Conservation (phyloP, 2,113 vertebrate genomes). For the Cricetomys ansorgei region DNA sequence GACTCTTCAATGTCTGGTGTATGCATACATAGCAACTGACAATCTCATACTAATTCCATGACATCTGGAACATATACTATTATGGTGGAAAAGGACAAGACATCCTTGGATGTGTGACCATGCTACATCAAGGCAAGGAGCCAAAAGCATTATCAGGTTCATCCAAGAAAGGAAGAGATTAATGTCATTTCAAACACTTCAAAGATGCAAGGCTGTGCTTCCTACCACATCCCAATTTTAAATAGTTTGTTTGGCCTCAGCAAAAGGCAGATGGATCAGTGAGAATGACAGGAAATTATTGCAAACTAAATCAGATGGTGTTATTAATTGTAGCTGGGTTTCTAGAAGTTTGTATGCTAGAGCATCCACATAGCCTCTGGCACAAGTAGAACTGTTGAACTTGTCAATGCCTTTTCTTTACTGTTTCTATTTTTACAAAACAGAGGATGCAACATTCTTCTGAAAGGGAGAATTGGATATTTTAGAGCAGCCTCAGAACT, state of each 20-base stretch:
- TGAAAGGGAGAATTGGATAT: not conserved
- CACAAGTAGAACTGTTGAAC: not conserved
- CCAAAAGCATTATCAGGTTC: not conserved
- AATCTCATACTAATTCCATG: not conserved
- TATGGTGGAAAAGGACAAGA: not conserved
- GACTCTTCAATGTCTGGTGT: not conserved
- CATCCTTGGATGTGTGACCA: not conserved
- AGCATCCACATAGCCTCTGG: not conserved
- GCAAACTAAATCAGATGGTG: conserved; percentile 56
- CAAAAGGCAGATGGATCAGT: conserved; percentile 57
- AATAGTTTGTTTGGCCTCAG: conserved; percentile 42
- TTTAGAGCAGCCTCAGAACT: not conserved
- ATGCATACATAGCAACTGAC: not conserved
- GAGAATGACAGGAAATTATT: conserved; percentile 65
- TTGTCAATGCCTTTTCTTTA: not conserved
- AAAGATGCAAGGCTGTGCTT: conserved; percentile 3
- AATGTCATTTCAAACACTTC: not conserved
- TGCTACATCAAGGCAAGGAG: not conserved
- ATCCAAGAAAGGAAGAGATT: not conserved
- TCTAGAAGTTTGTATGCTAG: conserved; percentile 38
- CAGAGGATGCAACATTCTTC: not conserved
- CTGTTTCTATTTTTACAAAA: not conserved
- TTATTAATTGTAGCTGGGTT: conserved; percentile 16
- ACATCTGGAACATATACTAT: not conserved
- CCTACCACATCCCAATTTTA: conserved; percentile 47